phyloP scores from a whole-genome alignment of 2,113 vertebrate species.

The Chloropsis hardwickii region DNA sequence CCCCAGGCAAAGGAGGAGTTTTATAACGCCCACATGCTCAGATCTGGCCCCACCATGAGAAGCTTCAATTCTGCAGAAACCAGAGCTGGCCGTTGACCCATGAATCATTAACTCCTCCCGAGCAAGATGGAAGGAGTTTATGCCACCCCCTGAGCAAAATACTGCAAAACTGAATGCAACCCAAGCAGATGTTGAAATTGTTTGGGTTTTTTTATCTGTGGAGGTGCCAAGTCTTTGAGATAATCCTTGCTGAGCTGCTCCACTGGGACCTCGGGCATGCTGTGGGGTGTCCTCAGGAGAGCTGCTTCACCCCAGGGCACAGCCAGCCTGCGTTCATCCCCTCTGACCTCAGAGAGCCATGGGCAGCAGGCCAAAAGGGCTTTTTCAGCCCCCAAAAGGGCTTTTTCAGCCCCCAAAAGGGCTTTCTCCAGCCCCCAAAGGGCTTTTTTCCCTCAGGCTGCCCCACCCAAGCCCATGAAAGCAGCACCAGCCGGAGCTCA shows the following conservation, averaged over 20 bases:
- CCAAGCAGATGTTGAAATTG: constrained; percentile 46
- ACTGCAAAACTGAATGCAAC: not conserved
- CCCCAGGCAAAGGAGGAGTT: not conserved
- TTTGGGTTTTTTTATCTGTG: not conserved
- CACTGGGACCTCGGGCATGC: fast-evolving
- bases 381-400: not conserved
- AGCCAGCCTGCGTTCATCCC: fast-evolving
- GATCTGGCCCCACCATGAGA: not conserved
- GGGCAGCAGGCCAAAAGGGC: not conserved
- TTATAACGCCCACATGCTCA: fast-evolving
- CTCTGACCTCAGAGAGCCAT: not conserved
- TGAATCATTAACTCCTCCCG: constrained; percentile 25
- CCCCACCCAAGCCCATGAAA: not conserved
- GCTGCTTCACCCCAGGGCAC: not conserved
- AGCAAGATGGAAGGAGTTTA: not conserved
- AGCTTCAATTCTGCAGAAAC: not conserved
- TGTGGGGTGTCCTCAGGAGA: too few species aligned
- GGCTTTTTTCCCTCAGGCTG: not conserved
- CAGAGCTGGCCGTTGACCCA: not conserved
- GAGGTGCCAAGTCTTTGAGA: not conserved
- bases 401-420: not conserved
- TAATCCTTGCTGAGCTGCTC: not conserved
- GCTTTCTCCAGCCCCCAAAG: not conserved
- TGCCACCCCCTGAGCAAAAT: not conserved
- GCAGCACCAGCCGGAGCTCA: not conserved